Conservation (phyloP, 2,888 invertebrate genomes). For the Pediacus dermestoides region DNA sequence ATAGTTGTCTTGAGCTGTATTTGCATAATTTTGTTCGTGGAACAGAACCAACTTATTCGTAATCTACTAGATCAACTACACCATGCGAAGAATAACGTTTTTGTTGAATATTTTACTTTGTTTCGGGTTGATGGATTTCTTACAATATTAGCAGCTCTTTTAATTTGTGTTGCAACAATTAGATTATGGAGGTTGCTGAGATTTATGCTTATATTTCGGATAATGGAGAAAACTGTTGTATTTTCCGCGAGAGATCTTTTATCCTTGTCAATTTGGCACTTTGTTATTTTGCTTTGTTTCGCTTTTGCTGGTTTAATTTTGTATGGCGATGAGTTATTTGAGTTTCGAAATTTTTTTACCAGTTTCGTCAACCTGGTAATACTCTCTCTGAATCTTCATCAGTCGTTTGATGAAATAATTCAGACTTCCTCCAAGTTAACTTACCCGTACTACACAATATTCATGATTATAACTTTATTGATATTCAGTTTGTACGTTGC, state of each 20-base stretch:
- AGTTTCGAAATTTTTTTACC: conserved; percentile 23
- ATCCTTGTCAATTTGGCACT: conserved; percentile 27
- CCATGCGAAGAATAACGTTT: conserved; percentile 32
- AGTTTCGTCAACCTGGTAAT: conserved; percentile 24
- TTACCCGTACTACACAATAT: conserved; percentile 23
- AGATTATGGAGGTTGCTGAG: conserved; percentile 38
- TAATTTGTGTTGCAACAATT: conserved; percentile 37
- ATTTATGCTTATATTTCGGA: conserved; percentile 33
- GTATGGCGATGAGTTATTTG: conserved; percentile 15
- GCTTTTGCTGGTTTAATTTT: conserved; percentile 19
- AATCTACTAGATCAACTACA: conserved; percentile 25
- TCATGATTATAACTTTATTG: conserved; percentile 25
- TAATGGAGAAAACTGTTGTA: conserved; percentile 35
- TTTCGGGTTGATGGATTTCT: conserved; percentile 30
- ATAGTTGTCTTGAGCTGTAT: conserved; percentile 30
- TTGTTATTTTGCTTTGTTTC: conserved; percentile 22
- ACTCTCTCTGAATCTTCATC: conserved; percentile 24
- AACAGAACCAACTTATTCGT: conserved; percentile 23
- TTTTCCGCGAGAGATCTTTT: conserved; percentile 26
- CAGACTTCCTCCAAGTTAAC: conserved; percentile 20
- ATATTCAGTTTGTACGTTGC: conserved; percentile 27
- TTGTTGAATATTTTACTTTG: conserved; percentile 36
- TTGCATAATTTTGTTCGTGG: conserved; percentile 26
- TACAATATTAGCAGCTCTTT: conserved; percentile 27
- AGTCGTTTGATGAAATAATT: conserved; percentile 19